Percentiles rank a stretch among this genome's conserved stretches.
Conservation (phyloP, 2,113 vertebrate genomes). For the Paradoxurus hermaphroditus region DNA sequence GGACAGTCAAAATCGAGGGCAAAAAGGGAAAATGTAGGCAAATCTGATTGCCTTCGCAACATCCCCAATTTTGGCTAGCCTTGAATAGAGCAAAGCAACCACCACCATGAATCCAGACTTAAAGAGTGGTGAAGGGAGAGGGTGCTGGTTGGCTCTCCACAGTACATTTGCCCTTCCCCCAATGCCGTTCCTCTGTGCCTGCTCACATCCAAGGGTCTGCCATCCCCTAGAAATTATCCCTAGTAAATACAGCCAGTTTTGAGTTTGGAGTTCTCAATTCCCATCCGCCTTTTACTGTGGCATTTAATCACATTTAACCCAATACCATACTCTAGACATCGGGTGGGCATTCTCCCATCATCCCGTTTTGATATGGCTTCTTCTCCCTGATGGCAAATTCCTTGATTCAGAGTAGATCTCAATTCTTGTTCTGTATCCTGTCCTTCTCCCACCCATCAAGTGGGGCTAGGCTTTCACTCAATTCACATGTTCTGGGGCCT, state of each 20-base stretch:
- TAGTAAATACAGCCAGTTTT: neutral
- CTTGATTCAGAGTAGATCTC: neutral
- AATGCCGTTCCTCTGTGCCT: neutral
- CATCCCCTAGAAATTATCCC: neutral
- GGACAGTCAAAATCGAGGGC: neutral
- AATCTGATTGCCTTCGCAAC: neutral
- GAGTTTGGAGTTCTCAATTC: neutral
- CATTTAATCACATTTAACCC: too few relatives aligned
- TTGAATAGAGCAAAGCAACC: neutral
- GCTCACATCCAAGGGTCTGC: neutral
- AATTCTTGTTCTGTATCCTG: neutral
- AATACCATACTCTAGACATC: neutral
- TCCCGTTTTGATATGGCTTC: neutral
- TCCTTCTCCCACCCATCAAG: too few relatives aligned
- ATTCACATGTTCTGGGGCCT: neutral
- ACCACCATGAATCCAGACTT: rapidly evolving
- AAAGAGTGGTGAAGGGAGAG: rapidly evolving
- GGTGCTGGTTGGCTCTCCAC: rapidly evolving
- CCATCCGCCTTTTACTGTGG: neutral
- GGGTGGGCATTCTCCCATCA: rapidly evolving
- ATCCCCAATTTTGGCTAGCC: too few relatives aligned
- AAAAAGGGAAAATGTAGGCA: neutral
- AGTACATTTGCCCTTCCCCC: neutral
- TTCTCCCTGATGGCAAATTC: neutral
- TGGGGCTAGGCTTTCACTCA: neutral